These are phyloP conservation scores for Mus spretus DNA, from an alignment of 2,797 vertebrate genomes.

Conservation along the genomic window DNA sequence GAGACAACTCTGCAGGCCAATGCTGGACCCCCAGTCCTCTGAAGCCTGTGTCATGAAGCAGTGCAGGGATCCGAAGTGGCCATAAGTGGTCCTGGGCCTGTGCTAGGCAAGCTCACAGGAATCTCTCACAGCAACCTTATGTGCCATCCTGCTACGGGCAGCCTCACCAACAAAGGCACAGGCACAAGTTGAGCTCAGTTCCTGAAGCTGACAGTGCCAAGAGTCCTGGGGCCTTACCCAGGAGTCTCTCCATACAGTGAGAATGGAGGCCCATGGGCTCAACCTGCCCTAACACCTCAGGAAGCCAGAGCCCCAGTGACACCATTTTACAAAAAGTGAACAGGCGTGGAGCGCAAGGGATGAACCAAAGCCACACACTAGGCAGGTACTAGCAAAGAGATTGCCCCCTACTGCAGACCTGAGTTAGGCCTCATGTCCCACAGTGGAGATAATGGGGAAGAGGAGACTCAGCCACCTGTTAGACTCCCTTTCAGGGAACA, in stretches of 20 bases:
- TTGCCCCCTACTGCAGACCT: neutral
- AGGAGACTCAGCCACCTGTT: neutral
- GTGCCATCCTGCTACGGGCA: neutral
- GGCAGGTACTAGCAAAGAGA: neutral
- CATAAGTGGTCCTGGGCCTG: neutral
- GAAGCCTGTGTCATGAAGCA: neutral
- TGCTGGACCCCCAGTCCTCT: neutral
- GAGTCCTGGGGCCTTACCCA: neutral
- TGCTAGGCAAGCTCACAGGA: neutral
- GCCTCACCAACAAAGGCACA: neutral
- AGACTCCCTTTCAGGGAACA: neutral
- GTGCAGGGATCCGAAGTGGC: neutral
- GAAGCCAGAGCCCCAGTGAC: neutral
- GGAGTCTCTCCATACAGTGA: accelerated
- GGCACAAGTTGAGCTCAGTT: neutral
- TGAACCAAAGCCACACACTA: accelerated
- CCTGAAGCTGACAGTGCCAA: neutral
- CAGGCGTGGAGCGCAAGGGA: accelerated
- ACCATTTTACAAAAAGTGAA: no score
- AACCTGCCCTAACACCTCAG: neutral
- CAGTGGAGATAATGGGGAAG: neutral
- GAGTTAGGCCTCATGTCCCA: no score
- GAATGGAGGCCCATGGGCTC: accelerated
- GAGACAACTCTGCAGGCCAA: neutral
- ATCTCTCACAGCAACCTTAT: neutral